These are phyloP conservation scores for Narcine bancroftii DNA, from an alignment of 2,113 vertebrate species.

Conservation along the genomic window DNA sequence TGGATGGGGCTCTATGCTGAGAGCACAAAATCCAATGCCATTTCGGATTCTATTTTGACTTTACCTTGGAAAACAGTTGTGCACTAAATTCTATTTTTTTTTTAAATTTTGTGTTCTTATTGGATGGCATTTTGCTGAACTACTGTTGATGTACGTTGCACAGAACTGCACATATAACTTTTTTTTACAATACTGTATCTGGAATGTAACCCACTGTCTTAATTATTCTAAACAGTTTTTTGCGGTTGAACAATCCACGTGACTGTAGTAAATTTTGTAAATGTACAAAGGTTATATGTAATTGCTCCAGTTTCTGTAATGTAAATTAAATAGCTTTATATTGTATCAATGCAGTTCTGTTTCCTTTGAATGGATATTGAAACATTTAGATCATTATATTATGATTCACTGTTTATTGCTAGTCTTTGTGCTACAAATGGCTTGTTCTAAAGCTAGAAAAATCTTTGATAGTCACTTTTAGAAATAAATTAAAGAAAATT, in stretches of 20 bases:
- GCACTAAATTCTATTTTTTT: slow-evolving; percentile 35
- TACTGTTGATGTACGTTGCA: neutral
- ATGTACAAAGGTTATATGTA: neutral
- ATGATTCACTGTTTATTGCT: slow-evolving; percentile 10
- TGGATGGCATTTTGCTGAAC: slow-evolving; percentile 15
- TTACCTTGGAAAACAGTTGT: neutral
- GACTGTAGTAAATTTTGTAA: slow-evolving; percentile 7
- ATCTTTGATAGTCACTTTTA: slow-evolving; percentile 5
- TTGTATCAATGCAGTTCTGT: slow-evolving; percentile 23
- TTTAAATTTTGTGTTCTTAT: neutral
- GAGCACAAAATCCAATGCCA: neutral
- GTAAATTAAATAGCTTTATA: slow-evolving; percentile 12
- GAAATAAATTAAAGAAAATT: slow-evolving; percentile 8
- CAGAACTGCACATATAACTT: slow-evolving; percentile 23
- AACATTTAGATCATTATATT: slow-evolving; percentile 9
- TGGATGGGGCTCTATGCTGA: neutral
- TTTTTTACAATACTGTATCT: slow-evolving; percentile 8
- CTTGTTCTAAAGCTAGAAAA: slow-evolving; percentile 27
- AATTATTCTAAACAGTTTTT: neutral
- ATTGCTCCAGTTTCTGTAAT: slow-evolving; percentile 27
- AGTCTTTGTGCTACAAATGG: neutral
- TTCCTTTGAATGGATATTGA: slow-evolving; percentile 14
- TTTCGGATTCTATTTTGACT: slow-evolving; percentile 10
- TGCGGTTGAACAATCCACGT: slow-evolving; percentile 21
- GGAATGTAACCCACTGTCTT: neutral